Conservation (phyloP, 35 echinoderm and acorn worm species). For the Diadema setosum region DNA sequence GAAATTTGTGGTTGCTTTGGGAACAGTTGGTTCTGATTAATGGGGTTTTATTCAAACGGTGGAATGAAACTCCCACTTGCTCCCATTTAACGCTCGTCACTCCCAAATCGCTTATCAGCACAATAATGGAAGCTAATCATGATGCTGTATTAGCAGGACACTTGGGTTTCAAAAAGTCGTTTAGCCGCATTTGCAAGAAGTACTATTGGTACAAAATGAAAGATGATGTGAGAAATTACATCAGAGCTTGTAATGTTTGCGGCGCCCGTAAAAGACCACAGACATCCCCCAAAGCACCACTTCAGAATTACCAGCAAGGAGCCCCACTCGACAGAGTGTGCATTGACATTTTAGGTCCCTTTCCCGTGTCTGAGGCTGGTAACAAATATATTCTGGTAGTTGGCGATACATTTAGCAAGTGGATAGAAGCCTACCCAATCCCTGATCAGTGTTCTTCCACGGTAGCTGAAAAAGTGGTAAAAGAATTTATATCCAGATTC, state of each 20-base stretch:
- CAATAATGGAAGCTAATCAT: too few relatives aligned
- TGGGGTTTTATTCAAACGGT: too few relatives aligned
- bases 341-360: slow-evolving; percentile 29
- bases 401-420: slow-evolving; percentile 25
- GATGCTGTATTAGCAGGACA: too few relatives aligned
- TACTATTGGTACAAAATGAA: slow-evolving; percentile 10
- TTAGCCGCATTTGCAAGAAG: background rate
- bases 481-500: slow-evolving; percentile 36
- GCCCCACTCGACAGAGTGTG: slow-evolving; percentile 25
- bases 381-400: slow-evolving; percentile 38
- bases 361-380: background rate
- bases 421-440: slow-evolving; percentile 20
- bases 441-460: slow-evolving; percentile 2
- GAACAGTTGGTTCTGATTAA: too few relatives aligned
- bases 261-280: background rate
- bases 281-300: background rate
- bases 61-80: too few relatives aligned
- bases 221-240: background rate
- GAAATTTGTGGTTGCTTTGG: too few relatives aligned
- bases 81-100: too few relatives aligned
- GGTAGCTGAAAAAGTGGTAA: slow-evolving; percentile 17
- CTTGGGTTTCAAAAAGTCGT: slow-evolving; percentile 5
- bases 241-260: slow-evolving; percentile 1
- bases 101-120: too few relatives aligned
- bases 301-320: slow-evolving; percentile 6